Conservation (phyloP, 2,797 vertebrate genomes). For the Pseudochirops cupreus region DNA sequence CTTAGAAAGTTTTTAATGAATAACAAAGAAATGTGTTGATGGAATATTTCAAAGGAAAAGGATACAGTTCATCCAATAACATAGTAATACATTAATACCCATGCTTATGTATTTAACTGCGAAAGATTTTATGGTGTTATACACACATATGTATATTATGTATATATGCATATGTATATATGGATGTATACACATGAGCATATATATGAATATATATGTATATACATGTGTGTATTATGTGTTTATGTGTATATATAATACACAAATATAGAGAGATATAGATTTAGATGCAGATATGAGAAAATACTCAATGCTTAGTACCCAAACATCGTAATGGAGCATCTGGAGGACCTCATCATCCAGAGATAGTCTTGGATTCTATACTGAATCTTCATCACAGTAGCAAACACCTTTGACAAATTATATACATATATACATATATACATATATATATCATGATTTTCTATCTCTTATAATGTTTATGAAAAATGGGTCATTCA, state of each 20-base stretch:
- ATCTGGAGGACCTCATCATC: not conserved
- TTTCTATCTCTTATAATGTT: not conserved
- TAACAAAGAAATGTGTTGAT: not conserved
- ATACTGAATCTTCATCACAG: not conserved
- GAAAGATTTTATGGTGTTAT: not conserved
- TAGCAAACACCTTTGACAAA: not conserved
- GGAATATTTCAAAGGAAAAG: not conserved
- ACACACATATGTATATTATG: too few species aligned
- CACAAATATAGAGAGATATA: not conserved
- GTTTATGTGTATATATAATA: not conserved
- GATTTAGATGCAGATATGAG: not conserved
- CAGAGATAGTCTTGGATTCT: not conserved
- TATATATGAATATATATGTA: not conserved
- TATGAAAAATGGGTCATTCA: too few species aligned
- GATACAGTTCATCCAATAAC: not conserved
- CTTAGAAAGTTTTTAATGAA: not conserved
- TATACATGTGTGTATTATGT: not conserved
- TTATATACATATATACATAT: too few species aligned
- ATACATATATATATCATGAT: not conserved
- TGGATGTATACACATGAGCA: not conserved
- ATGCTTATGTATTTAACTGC: not conserved
- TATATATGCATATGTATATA: not conserved
- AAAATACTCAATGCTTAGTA: not conserved
- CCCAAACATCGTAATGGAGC: not conserved
- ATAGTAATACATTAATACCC: not conserved